phyloP scores from a whole-genome alignment of 2,888 invertebrate genomes.

The Tetranychus truncatus region DNA sequence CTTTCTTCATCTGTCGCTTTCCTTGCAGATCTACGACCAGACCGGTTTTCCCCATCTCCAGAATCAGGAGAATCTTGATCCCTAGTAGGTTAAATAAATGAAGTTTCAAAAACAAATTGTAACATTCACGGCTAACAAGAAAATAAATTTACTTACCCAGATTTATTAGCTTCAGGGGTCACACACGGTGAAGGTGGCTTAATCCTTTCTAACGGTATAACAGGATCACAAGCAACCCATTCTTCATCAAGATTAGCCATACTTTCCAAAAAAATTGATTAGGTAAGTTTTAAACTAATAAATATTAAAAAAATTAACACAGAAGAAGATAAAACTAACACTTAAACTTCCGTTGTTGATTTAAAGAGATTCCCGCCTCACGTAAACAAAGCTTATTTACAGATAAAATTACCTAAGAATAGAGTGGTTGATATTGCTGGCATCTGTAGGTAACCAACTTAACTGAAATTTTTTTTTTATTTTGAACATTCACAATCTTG shows the following conservation, averaged over 20 bases:
- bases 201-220: background rate
- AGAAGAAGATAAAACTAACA: background rate
- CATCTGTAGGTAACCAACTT: no score
- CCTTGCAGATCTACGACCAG: background rate
- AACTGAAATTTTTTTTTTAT: no score
- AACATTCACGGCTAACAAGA: background rate
- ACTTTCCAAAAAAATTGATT: background rate
- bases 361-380: background rate
- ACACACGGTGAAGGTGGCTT: background rate
- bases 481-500: no score
- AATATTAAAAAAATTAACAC: background rate
- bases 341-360: background rate
- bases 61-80: background rate
- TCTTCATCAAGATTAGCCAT: background rate
- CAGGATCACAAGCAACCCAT: background rate
- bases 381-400: background rate
- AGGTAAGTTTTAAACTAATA: background rate
- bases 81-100: background rate
- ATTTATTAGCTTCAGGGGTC: background rate
- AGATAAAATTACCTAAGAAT: background rate
- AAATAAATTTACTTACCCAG: background rate
- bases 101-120: background rate
- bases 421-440: background rate
- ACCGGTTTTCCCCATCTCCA: background rate
- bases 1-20: background rate